Conservation (phyloP, 2,888 invertebrate species). For the Fabriciana adippe region DNA sequence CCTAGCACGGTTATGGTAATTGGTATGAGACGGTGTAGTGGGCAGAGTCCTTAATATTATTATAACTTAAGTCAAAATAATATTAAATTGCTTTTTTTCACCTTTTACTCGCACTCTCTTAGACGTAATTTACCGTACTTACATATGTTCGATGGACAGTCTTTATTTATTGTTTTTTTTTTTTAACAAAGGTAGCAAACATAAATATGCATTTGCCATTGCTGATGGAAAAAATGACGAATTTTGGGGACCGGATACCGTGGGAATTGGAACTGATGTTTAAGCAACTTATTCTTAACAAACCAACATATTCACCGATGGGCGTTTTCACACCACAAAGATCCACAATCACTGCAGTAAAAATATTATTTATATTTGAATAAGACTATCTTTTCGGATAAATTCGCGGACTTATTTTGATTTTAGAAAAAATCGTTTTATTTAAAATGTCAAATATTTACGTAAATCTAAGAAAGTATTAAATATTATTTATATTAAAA, state of each 20-base stretch:
- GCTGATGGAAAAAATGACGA: not conserved
- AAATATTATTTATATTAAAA: not conserved
- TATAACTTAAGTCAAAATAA: too few relatives aligned
- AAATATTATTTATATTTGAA: not conserved
- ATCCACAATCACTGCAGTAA: conserved; percentile 21
- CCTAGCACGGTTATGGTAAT: too few relatives aligned
- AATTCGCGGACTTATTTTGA: too few relatives aligned
- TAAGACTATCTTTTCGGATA: too few relatives aligned
- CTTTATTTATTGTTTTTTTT: not conserved
- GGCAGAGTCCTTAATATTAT: too few relatives aligned
- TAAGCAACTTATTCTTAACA: conserved; percentile 23
- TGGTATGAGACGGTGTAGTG: too few relatives aligned
- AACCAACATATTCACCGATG: conserved; percentile 15
- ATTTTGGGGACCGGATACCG: conserved; percentile 8
- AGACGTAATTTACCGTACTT: too few relatives aligned
- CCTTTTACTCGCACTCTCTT: too few relatives aligned
- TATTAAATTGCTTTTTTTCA: too few relatives aligned
- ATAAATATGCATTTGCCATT: not conserved
- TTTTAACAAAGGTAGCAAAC: conserved; percentile 1
- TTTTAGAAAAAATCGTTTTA: too few relatives aligned
- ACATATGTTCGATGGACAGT: not conserved
- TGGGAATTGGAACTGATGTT: conserved; percentile 21
- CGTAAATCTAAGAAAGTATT: too few relatives aligned
- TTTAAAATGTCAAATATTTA: too few relatives aligned
- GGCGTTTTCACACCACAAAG: conserved; percentile 18